Base-by-base conservation (phyloP, 2,113 vertebrate genomes). In the Sinocyclocheilus maitianheensis region DNA sequence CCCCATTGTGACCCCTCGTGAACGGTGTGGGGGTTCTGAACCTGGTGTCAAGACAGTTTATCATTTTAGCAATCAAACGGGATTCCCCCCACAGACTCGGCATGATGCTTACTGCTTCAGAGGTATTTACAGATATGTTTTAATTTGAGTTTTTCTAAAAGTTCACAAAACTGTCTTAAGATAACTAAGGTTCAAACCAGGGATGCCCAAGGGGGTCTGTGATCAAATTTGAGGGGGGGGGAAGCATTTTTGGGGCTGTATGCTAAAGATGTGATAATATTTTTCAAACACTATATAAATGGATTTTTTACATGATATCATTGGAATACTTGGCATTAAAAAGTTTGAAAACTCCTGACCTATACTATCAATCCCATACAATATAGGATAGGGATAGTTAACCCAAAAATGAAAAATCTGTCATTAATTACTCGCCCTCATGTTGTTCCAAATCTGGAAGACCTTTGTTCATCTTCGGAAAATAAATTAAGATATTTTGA, bases 81-180 rank as follows among this genome's bases (percentile, higher is more conserved):
- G 97, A 37, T 99, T 98, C 90, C 97, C 97, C 0, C 91, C 93
- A 6, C 89, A 93, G 79, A 95, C 93, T 85, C 95, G 81, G 67
- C 96, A 97, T 51, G 96, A 97, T 0, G 97, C 95, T 5, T 99
- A 97, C 90, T 99, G 98, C 90, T 99, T 98, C 84, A 94, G 91
- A 96, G 95, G 98, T 98, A 93, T 58, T 16, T 40, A 79, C 48
- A 63, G 62, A 22, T 74, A 37, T 63, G 18, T 46, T 46, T 62
- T 4, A 5, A 71, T 71, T 34, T 71, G 14, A 55, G 14, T 5
- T 55, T 55, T 53, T 14, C 51, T 53, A 34, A 34, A 53, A 4
- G 51, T 20, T 58, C 7, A 58, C 2, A 20, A 58, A 58, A n/a
- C 58, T n/a, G 6, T 58, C 55, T 8, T 58, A 20, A 51, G 48